These are phyloP conservation scores for Syrphus vitripennis DNA, from an alignment of 2,888 invertebrate species.

Conservation along the genomic window DNA sequence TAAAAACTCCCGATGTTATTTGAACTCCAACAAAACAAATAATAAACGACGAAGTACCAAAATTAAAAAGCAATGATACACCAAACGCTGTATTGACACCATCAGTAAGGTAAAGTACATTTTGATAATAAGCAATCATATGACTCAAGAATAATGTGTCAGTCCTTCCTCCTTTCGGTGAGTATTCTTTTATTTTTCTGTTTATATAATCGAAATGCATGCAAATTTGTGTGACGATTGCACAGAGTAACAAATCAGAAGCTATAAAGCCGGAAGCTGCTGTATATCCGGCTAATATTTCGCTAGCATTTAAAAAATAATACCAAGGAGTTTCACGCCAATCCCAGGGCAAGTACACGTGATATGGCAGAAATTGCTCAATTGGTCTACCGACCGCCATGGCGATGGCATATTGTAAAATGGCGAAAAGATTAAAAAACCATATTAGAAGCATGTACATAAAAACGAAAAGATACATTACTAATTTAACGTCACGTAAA, in stretches of 20 bases:
- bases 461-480: constrained; percentile 74
- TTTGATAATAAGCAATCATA: constrained; percentile 75
- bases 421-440: constrained; percentile 77
- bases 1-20: constrained; percentile 75
- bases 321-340: constrained; percentile 75
- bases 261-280: constrained; percentile 76
- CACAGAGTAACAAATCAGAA: constrained; percentile 77
- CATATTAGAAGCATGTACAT: constrained; percentile 75
- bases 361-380: constrained; percentile 75
- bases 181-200: constrained; percentile 69
- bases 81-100: constrained; percentile 77
- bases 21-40: constrained; percentile 79
- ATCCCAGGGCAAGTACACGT: constrained; percentile 76
- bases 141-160: constrained; percentile 72
- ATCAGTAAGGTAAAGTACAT: constrained; percentile 72
- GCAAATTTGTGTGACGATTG: constrained; percentile 76
- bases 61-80: constrained; percentile 76
- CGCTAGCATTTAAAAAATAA: constrained; percentile 74
- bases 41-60: constrained; percentile 76
- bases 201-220: constrained; percentile 77
- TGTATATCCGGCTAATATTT: constrained; percentile 75
- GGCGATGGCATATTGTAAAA: constrained; percentile 74
- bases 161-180: constrained; percentile 48
- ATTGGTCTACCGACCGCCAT: constrained; percentile 70
- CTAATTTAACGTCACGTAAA: constrained; percentile 68